These are phyloP conservation scores for Podilymbus podiceps DNA, from an alignment of 2,113 vertebrate genomes.

Conservation along the genomic window DNA sequence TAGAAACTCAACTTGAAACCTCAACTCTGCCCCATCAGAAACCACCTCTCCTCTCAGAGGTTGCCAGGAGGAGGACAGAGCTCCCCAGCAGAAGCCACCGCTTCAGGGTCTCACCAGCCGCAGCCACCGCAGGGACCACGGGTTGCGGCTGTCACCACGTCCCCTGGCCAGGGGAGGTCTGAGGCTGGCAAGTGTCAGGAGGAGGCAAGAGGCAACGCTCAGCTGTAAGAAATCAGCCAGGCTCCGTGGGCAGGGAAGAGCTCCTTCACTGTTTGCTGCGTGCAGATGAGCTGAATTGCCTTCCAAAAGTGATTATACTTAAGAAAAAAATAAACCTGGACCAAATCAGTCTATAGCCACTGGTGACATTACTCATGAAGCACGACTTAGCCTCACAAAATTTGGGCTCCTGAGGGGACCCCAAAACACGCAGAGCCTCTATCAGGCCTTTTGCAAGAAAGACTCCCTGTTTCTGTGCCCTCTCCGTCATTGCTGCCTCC, in stretches of 20 bases:
- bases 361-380: not conserved
- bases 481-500: not conserved
- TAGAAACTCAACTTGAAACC: not conserved
- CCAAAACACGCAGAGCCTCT: fast-evolving
- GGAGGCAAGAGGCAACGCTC: not conserved
- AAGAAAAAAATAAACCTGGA: not conserved
- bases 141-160: not conserved
- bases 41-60: not conserved
- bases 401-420: not conserved
- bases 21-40: fast-evolving
- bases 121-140: fast-evolving
- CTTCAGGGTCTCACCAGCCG: not conserved
- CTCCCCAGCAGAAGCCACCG: not conserved
- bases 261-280: not conserved
- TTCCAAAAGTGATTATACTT: not conserved
- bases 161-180: not conserved
- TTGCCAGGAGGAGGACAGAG: not conserved
- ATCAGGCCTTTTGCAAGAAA: not conserved
- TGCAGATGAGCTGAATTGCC: not conserved
- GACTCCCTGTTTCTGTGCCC: not conserved
- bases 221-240: not conserved
- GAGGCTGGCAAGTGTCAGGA: fast-evolving
- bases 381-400: not conserved
- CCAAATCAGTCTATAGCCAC: not conserved
- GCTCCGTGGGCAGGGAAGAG: not conserved